Evolutionary conservation across 2,113 vertebrate genomes (phyloP), one percentile per base, ranked within the genome.

Genomic region (Hiodon alosoides): DNA sequence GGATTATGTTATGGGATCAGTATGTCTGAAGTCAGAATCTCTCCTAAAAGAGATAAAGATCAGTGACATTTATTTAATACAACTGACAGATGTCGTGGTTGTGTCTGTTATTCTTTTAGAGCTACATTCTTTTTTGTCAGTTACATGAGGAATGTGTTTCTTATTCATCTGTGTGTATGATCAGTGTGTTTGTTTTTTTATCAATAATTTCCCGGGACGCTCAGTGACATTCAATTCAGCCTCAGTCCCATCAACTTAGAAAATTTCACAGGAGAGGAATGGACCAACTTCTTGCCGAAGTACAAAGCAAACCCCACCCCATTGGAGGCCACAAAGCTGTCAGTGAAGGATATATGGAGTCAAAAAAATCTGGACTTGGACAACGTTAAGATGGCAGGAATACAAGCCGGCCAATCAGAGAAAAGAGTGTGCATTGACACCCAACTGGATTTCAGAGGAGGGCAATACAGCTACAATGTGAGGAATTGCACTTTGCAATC

Each of bases 181-280:
- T 53, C 46, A n/a, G 5, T 17, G 4, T 13, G 16, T 51, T 60
- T 76, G 13, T 55, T 11, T 74, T 57, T 77, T 59, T 73, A 46
- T 51, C 16, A 70, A 68, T 55, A 69, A 75, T 74, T 60, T 17
- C 47, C 53, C 67, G 81, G 83, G 72, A 54, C 9, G 47, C 16
- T 61, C 46, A 72, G 77, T 78, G 80, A 90, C 58, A 81, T 85
- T 81, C 78, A 89, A 6, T 78, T 88, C 10, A 81, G 87, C 7
- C 82, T 89, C n/a, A 85, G 86, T 3, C 83, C 87, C 0, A 87
- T 89, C 52, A 91, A 86, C 61, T 78, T 92, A 0, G 91, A 92
- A 79, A 91, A 91, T 0, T 75, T 80, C 69, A 85, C 77, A 0
- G 90, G 87, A 62, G 83, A 89, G 65, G 81, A 90, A 65, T 91